Evolutionary conservation across 2,888 invertebrate species (phyloP), one percentile per base, ranked within the genome.

Genomic region (Lepidonotus clava): DNA sequence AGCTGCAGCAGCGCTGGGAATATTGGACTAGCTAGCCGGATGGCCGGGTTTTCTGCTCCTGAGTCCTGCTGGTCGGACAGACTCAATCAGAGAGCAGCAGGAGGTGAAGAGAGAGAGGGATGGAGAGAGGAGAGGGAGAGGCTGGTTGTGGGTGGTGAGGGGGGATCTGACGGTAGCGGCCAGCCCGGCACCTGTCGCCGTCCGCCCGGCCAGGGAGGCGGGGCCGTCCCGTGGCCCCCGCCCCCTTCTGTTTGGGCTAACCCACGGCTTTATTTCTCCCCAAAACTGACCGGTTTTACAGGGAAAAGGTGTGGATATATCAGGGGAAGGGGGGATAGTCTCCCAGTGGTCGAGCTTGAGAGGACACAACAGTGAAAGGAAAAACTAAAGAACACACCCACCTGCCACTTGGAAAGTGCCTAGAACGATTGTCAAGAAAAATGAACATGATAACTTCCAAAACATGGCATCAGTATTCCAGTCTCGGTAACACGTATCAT

Each of bases 381-480:
- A 84, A 67, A 38, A 38, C 36, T 38, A 5, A 46, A n/a, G n/a
- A n/a, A 14, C n/a, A 2, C 34, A 66, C 84, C 46, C 41, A 84
- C 84, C 84, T 61, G 67, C 84, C 14, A 84, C 66, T 84, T 84
- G 84, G 24, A 84, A 84, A 84, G 66, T 84, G 36, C 84, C 84
- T 56, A 84, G 66, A 21, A 84, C 32, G 84, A 84, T 41, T 36
- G 67, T 84, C 84, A 84, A 67, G 66, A 84, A 67, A 67, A 61
- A 84, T 61, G 67, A 67, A 84, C 84, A 84, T 84, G 84, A 84
- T 84, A 84, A 84, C 40, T 66, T 66, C 84, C 84, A 67, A 84
- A 66, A 66, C 84, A 84, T 84, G 84, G 84, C 84, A 84, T 84
- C 84, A 66, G 84, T 84, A 67, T 84, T 84, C 66, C 61, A 41